Base-by-base conservation (phyloP, 2,113 vertebrate species). In the Heteronetta atricapilla region DNA sequence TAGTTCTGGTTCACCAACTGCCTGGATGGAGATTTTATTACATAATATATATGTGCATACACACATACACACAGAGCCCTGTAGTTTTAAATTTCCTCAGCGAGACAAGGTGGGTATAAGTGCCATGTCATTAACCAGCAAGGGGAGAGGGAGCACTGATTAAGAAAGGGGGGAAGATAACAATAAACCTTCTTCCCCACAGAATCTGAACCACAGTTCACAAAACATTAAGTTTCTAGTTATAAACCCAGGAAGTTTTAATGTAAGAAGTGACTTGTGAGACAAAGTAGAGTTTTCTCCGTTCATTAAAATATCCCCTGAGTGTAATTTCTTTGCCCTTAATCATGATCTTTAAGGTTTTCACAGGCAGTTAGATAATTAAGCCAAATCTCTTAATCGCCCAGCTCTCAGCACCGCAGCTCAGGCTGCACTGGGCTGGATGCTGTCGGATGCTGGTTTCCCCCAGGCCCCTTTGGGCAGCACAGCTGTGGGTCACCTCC, bases 281-380 rank as follows among this genome's bases (percentile, higher is more conserved):
- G 94, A 70, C 50, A 86, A 87, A 72, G 25, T 72, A 38, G 59
- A 73, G 67, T 11, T 23, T 90, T 96, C 92, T 52, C 75, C 84
- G 66, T 53, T 94, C 90, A 86, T 97, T 94, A 95, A 90, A 91
- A 69, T 53, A 81, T 79, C 76, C 69, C 89, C 48, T 0, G 36
- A 82, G 76, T 64, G 60, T 58, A 40, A 78, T 94, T 92, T 73
- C 63, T 62, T n/a, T 40, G 72, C 82, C 53, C 90, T 95, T 89
- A 90, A 55, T 92, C 63, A 60, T 93, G 80, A 82, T 89, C 82
- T 53, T 82, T 55, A 59, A 82, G 34, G 38, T 50, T 86, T 84
- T 64, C 83, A 69, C 82, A 91, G 84, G 70, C 90, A 93, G 23
- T n/a, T 33, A 62, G 50, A 62, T 62, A 95, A 95, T 95, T 83